phyloP scores from a whole-genome alignment of 1,140 invertebrate genomes.

The Bombus difficillimus region DNA sequence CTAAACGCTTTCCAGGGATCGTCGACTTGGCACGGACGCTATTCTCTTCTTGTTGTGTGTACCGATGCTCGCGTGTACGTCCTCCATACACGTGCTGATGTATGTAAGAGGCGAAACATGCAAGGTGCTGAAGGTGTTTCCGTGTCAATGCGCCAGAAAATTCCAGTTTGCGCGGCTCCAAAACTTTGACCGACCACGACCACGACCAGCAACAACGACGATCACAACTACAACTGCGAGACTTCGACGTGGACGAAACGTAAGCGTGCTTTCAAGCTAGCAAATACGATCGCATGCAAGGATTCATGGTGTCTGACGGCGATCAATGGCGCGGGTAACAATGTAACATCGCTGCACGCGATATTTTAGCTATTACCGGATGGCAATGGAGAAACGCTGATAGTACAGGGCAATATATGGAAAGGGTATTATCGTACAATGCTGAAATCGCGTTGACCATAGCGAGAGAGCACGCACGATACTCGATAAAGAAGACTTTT shows the following conservation, averaged over 20 bases:
- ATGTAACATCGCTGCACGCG: conserved; percentile 30
- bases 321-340: not conserved
- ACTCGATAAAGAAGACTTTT: conserved; percentile 24
- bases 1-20: conserved; percentile 78
- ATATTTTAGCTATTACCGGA: not conserved
- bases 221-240: not conserved
- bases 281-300: conserved; percentile 12
- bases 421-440: conserved; percentile 36
- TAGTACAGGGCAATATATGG: conserved; percentile 16
- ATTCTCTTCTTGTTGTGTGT: conserved; percentile 10
- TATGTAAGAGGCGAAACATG: conserved; percentile 17
- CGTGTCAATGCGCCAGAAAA: conserved; percentile 52
- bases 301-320: not conserved
- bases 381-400: not conserved
- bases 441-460: conserved; percentile 29
- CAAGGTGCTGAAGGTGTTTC: conserved; percentile 41
- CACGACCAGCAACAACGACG: not conserved
- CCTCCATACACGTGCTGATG: conserved; percentile 18
- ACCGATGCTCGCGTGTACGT: conserved; percentile 30
- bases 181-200: conserved; percentile 22
- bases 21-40: conserved; percentile 60
- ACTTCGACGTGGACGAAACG: not conserved
- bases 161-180: conserved; percentile 26
- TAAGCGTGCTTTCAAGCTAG: not conserved
- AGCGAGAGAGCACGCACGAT: not conserved